Evolutionary conservation across 2,113 vertebrate genomes (phyloP).

Genomic region (Prunella himalayana): DNA sequence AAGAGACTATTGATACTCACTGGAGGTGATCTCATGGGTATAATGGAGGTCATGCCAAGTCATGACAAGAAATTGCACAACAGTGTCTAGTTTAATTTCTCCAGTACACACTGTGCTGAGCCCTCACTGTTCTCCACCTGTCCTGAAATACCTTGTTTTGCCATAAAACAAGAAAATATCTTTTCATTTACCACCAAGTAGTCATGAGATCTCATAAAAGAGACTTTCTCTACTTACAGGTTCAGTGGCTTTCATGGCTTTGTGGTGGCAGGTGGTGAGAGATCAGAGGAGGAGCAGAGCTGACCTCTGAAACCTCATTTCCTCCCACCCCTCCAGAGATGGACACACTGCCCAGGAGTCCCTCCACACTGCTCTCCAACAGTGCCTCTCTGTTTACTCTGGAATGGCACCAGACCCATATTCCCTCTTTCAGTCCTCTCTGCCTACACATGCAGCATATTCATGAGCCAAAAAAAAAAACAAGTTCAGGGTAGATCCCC

Average conservation of each 20-base stretch:
- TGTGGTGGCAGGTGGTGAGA: background rate
- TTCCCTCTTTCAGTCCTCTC: background rate
- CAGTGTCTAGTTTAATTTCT: background rate
- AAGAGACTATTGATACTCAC: constrained; percentile 26
- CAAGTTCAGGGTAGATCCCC: background rate
- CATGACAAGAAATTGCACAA: constrained; percentile 29
- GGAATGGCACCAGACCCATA: background rate
- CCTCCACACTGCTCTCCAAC: background rate
- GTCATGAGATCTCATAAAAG: background rate
- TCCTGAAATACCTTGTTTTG: background rate
- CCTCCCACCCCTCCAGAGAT: background rate
- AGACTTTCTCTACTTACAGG: background rate
- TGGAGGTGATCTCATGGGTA: constrained; percentile 30
- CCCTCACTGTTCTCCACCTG: background rate
- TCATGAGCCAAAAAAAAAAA: background rate
- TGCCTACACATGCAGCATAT: background rate
- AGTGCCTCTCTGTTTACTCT: background rate
- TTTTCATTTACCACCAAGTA: background rate
- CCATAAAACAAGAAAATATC: background rate
- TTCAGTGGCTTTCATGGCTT: background rate
- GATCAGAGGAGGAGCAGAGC: background rate
- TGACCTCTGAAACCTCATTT: background rate
- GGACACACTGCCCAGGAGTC: background rate
- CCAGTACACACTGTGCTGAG: background rate
- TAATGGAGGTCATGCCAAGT: constrained; percentile 27